Evolutionary conservation across 2,888 invertebrate species (phyloP), one percentile per base, ranked within the genome.

Genomic region (Xestobium rufovillosum): DNA sequence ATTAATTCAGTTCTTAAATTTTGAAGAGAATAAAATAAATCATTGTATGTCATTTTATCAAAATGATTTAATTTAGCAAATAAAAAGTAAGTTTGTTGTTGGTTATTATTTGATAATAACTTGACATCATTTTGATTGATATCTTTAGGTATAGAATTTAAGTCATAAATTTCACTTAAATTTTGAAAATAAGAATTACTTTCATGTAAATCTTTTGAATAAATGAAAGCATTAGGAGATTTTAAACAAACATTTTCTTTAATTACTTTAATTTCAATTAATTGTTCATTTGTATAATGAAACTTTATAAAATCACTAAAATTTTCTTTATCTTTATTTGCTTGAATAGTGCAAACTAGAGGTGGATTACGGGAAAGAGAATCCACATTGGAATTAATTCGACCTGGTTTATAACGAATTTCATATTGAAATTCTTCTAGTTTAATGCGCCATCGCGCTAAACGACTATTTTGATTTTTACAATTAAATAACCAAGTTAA

Each of bases 371-470:
- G n/a, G n/a, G n/a, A n/a, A n/a, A n/a, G n/a, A n/a, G n/a, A 53
- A 25, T 61, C 61, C 3, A 55, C 60, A 38, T 52, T 51, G 4
- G 44, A 32, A 37, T 60, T 58, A 4, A 38, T 14, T 29, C 39
- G 48, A 2, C 59, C 57, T 9, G 46, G 43, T 43, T 52, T 56
- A 25, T 60, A 59, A 3, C 38, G 30, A 0, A 62, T 53, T 36
- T 53, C 45, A 13, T 55, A 62, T 9, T 57, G 51, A 32, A 52
- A 60, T 38, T 61, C 58, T 15, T 55, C 48, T 3, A 62, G 26
- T 37, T 42, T 40, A 3, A 60, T 27, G 27, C 55, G 35, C 56
- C 59, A 63, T 27, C 57, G 31, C 3, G 53, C 39, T 17, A 63
- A 35, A 31, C 51, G 32, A 0, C 50, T 50, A 6, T 41, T 42